These are phyloP conservation scores for Pao palembangensis DNA, from an alignment of 2,113 vertebrate genomes.

Conservation along the genomic window DNA sequence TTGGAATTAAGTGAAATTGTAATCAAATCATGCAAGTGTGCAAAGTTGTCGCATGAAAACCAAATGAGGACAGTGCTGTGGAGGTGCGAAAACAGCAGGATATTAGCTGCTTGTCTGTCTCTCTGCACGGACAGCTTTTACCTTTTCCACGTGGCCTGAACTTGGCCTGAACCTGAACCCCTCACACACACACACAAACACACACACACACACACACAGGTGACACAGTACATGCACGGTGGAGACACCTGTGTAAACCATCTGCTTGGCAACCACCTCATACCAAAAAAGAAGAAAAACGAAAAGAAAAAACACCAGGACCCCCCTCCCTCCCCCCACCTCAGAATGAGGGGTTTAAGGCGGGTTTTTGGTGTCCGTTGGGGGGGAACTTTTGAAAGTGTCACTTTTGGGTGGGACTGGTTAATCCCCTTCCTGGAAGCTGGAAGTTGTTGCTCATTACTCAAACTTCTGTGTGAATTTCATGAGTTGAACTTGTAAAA, in stretches of 20 bases:
- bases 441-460: constrained; percentile 12
- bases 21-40: no score
- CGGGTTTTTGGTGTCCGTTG: neutral
- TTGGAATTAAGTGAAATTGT: no score
- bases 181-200: constrained; percentile 1
- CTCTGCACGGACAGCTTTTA: constrained; percentile 21
- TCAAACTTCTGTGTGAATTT: constrained; percentile 1
- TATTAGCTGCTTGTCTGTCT: no score
- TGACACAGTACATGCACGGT: constrained; percentile 39
- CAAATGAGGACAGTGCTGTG: no score
- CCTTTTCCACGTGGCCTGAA: constrained; percentile 47
- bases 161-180: constrained; percentile 21
- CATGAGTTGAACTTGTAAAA: neutral
- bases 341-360: neutral
- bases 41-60: no score
- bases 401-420: constrained; percentile 11
- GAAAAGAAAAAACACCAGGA: constrained; percentile 33
- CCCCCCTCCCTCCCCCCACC: constrained; percentile 9
- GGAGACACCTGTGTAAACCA: constrained; percentile 67
- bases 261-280: constrained; percentile 47
- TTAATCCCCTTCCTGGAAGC: constrained; percentile 8
- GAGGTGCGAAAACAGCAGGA: no score
- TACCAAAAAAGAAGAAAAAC: constrained; percentile 11
- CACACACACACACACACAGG: constrained; percentile 7
- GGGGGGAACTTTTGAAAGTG: neutral